These are phyloP conservation scores for Saimiri boliviensis DNA, from an alignment of 2,113 vertebrate genomes.

Conservation along the genomic window DNA sequence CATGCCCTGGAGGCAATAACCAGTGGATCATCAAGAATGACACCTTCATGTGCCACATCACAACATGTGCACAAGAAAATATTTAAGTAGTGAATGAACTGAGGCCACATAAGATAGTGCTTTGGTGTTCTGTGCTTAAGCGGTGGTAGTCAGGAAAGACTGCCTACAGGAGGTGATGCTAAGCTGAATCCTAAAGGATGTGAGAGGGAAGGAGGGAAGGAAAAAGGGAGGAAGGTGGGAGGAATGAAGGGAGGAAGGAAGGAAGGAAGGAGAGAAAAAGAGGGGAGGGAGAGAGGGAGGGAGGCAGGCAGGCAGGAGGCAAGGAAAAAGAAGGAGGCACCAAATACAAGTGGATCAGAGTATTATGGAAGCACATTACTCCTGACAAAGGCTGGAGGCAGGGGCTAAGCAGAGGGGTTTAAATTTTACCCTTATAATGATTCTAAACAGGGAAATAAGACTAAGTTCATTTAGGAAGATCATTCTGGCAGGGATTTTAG, in stretches of 20 bases:
- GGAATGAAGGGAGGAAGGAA: too few relatives aligned
- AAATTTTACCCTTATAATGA: not conserved
- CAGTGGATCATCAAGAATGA: not conserved
- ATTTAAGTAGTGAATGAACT: slow-evolving; percentile 34
- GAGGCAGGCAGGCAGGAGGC: not conserved
- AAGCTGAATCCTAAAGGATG: not conserved
- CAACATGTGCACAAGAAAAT: not conserved
- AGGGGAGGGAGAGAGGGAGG: too few relatives aligned
- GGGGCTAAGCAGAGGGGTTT: not conserved
- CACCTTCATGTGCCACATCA: not conserved
- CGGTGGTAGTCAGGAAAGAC: not conserved
- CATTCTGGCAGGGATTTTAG: not conserved
- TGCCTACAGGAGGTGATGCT: not conserved
- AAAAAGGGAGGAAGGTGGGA: too few relatives aligned
- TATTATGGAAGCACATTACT: not conserved
- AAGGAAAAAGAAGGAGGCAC: not conserved
- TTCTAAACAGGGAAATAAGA: not conserved
- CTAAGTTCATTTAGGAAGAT: slow-evolving; percentile 16
- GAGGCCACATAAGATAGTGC: not conserved
- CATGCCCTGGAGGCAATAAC: not conserved
- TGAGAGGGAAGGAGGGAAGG: not conserved
- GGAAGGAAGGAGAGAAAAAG: too few relatives aligned
- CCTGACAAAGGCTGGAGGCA: not conserved
- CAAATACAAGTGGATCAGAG: not conserved
- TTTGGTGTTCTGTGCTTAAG: not conserved